Evolutionary conservation across 1,140 invertebrate genomes (phyloP), one percentile per base, ranked within the genome.

Genomic region (Steinernema khuongi): DNA sequence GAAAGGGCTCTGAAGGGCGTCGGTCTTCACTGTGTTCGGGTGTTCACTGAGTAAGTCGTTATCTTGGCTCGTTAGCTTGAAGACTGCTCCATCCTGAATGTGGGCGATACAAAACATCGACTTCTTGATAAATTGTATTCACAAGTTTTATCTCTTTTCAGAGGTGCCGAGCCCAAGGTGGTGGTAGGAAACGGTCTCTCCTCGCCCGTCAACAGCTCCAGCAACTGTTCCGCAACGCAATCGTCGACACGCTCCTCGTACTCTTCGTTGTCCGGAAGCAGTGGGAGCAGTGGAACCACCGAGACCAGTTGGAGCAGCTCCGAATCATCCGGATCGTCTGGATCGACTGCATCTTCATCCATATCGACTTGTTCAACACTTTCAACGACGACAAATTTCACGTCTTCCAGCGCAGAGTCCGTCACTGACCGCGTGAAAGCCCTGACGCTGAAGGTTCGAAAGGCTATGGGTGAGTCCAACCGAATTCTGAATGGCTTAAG

Each of bases 11-110:
- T 29, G 1, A 76, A 32, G 19, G 18, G 76, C n/a, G 73, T 43
- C 22, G 19, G 19, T 19, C 29, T 74, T 28, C 73, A 74, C 44
- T 76, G 74, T 31, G 76, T 76, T n/a, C 73, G 73, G 19, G 14
- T 74, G n/a, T 74, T 43, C 36, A 17, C 73, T n/a, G 36, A 41
- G 36, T 41, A 41, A 41, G 36, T 41, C 36, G n/a, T 41, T n/a
- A n/a, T n/a, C n/a, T n/a, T n/a, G n/a, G n/a, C n/a, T n/a, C n/a
- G n/a, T n/a, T n/a, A n/a, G n/a, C n/a, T n/a, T n/a, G n/a, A n/a
- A n/a, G 71, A 32, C 30, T 29, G 72, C 71, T 26, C 29, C 74
- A 1, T 31, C 22, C 22, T n/a, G n/a, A n/a, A n/a, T n/a, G n/a
- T n/a, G n/a, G n/a, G n/a, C n/a, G n/a, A n/a, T n/a, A n/a, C n/a